Evolutionary conservation across 2,797 vertebrate species (phyloP).

Genomic region (Rhodeus uyekii): DNA sequence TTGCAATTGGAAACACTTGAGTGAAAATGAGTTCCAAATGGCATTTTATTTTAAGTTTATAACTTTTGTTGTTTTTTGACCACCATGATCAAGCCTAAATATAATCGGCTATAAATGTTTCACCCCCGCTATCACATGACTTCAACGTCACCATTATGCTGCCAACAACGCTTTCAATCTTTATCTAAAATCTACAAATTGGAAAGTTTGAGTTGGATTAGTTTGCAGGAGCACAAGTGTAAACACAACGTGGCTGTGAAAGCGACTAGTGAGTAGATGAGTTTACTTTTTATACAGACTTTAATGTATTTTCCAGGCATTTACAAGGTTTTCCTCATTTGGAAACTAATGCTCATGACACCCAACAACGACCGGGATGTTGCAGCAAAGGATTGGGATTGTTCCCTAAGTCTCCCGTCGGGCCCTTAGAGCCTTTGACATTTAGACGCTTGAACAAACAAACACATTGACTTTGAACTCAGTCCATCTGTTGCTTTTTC

Average conservation of each 20-base stretch:
- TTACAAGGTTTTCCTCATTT: constrained; percentile 7
- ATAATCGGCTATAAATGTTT: too few relatives aligned
- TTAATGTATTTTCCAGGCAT: constrained; percentile 40
- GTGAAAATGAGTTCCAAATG: background rate
- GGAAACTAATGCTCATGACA: constrained; percentile 13
- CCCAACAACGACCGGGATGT: background rate
- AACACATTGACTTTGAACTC: background rate
- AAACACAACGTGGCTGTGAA: background rate
- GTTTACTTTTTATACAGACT: background rate
- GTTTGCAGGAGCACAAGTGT: background rate
- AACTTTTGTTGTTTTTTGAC: background rate
- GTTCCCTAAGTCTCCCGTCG: background rate
- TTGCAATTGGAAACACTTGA: background rate
- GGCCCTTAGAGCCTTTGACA: constrained; percentile 28
- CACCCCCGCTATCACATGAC: too few relatives aligned
- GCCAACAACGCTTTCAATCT: too few relatives aligned
- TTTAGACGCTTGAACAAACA: background rate
- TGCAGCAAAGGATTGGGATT: background rate
- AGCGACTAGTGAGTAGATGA: background rate
- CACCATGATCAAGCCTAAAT: too few relatives aligned
- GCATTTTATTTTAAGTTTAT: background rate
- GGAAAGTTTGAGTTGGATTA: background rate
- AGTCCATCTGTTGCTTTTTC: background rate
- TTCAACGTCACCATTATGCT: too few relatives aligned
- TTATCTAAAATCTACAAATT: background rate